A percentile compares a stretch with the other conserved stretches of the same genome.
These are phyloP conservation scores for Dynastes hyllus DNA, from an alignment of 2,888 invertebrate species.

Conservation along the genomic window DNA sequence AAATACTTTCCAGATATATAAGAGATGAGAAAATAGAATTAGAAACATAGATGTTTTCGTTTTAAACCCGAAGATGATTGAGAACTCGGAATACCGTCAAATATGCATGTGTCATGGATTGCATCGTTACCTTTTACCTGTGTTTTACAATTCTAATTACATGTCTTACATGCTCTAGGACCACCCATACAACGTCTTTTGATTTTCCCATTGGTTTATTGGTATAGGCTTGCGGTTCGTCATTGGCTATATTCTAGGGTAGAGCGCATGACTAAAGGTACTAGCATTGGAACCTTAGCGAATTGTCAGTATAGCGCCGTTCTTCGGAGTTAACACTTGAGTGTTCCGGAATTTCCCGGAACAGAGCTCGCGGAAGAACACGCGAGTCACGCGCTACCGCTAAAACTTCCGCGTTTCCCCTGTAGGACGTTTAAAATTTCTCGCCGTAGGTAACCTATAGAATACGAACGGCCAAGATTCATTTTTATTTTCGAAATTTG, in stretches of 20 bases:
- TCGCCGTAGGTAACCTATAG: neutral
- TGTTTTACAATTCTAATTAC: constrained; percentile 70
- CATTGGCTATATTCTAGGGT: constrained; percentile 66
- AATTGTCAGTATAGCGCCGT: constrained; percentile 66
- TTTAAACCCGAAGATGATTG: neutral
- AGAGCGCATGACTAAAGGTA: constrained; percentile 68
- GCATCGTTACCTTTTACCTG: constrained; percentile 56
- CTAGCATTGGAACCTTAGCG: constrained; percentile 63
- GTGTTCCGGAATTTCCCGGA: neutral
- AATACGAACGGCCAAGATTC: constrained; percentile 9
- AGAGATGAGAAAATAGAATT: too few species aligned
- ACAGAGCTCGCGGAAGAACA: constrained; percentile 15
- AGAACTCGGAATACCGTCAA: neutral
- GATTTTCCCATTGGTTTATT: constrained; percentile 70
- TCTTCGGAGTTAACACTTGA: constrained; percentile 45
- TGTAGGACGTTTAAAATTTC: neutral
- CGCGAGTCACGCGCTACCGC: constrained; percentile 62
- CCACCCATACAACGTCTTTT: constrained; percentile 71
- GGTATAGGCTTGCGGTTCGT: constrained; percentile 67
- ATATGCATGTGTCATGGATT: constrained; percentile 41
- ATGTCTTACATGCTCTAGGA: constrained; percentile 69
- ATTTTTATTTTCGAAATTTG: neutral
- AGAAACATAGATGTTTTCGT: constrained; percentile 1
- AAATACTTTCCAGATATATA: too few species aligned
- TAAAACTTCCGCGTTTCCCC: constrained; percentile 1